Evolutionary conservation across 2,888 invertebrate species (phyloP).

Genomic region (Aspidiotus destructor): DNA sequence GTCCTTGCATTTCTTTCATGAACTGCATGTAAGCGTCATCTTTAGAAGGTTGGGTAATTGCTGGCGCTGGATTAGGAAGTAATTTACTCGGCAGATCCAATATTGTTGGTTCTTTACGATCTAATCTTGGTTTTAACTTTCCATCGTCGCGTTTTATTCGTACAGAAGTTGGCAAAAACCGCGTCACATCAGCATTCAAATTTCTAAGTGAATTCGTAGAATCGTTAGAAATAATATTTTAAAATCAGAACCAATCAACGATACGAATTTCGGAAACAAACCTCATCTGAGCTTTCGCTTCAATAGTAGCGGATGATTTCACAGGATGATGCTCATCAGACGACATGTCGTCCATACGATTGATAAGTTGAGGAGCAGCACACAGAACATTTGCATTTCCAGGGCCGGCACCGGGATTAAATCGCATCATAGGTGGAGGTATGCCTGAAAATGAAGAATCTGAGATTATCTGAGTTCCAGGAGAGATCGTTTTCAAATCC

Average conservation of each 20-base stretch:
- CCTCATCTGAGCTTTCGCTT: constrained; percentile 90
- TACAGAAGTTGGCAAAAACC: constrained; percentile 87
- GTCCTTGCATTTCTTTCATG: constrained; percentile 95
- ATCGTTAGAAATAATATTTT: neutral
- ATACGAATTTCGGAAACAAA: constrained; percentile 32
- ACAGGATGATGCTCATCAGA: constrained; percentile 45
- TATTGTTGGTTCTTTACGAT: constrained; percentile 15
- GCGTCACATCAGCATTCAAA: constrained; percentile 84
- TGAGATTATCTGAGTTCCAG: no score
- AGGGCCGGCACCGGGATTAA: constrained; percentile 28
- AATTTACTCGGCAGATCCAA: constrained; percentile 32
- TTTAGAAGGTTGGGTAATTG: constrained; percentile 55
- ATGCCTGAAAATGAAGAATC: constrained; percentile 36
- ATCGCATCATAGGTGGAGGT: constrained; percentile 39
- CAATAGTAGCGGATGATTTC: constrained; percentile 60
- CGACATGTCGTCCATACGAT: constrained; percentile 55
- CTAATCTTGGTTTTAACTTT: constrained; percentile 33
- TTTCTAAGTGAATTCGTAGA: constrained; percentile 48
- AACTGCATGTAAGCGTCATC: constrained; percentile 98
- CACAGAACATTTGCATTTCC: constrained; percentile 59
- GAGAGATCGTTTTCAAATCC: no score
- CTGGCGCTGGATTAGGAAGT: constrained; percentile 30
- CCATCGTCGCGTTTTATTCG: constrained; percentile 76
- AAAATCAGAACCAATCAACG: constrained; percentile 1
- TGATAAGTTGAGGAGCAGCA: constrained; percentile 72